Conservation (phyloP, 2,113 vertebrate species). For the Hippocampus abdominalis region DNA sequence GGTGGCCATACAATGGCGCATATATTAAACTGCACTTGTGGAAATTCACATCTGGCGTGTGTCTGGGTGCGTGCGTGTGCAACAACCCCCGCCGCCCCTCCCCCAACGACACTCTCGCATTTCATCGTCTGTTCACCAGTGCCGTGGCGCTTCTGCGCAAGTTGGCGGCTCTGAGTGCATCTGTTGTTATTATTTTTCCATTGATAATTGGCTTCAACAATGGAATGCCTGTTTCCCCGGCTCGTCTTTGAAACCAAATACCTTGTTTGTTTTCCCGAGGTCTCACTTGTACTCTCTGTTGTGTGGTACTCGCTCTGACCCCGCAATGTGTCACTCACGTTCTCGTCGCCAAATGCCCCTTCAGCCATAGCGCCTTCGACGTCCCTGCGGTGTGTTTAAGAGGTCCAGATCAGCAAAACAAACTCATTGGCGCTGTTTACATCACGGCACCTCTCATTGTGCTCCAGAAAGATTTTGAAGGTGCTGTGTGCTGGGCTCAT, state of each 20-base stretch:
- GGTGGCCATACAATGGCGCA: conserved; percentile 35
- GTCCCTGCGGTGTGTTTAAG: background rate
- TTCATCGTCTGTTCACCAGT: conserved; percentile 95
- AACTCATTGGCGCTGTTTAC: background rate
- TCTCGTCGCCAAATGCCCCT: conserved; percentile 9
- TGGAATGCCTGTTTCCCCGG: conserved; percentile 93
- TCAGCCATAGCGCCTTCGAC: background rate
- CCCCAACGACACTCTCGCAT: conserved; percentile 86
- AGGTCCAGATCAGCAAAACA: background rate
- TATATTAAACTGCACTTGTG: conserved; percentile 54
- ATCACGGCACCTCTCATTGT: background rate
- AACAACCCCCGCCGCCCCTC: conserved; percentile 73
- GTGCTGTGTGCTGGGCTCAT: background rate
- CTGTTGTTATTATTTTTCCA: conserved; percentile 99
- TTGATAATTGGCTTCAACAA: conserved; percentile 99
- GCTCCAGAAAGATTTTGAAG: background rate
- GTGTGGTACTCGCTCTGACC: conserved; percentile 17
- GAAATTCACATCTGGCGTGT: conserved; percentile 89
- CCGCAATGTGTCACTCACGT: conserved; percentile 9
- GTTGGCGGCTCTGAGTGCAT: conserved; percentile 95
- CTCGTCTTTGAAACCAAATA: conserved; percentile 93
- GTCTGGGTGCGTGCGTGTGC: conserved; percentile 62
- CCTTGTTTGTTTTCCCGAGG: conserved; percentile 82
- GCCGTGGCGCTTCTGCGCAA: conserved; percentile 85
- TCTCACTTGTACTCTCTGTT: conserved; percentile 63